Evolutionary conservation across 1,140 invertebrate species (phyloP), one percentile per base, ranked within the genome.

Genomic region (Daktulosphaira vitifoliae): DNA sequence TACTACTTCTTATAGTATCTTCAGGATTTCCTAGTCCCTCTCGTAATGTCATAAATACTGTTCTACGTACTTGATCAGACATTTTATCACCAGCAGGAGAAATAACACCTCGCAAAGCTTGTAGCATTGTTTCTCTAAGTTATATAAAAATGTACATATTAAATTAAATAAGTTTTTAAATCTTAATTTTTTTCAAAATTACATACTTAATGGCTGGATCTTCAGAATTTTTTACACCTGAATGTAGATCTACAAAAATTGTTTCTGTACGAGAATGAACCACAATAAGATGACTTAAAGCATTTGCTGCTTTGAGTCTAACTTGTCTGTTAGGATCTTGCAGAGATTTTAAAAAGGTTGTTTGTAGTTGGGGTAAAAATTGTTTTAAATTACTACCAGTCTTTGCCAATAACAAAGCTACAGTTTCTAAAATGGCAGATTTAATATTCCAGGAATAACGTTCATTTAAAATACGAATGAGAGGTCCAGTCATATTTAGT

Each of bases 331-430:
- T 89, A 23, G 85, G 82, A 75, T 98, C 96, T 75, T 88, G 87
- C 18, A 97, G 78, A 3, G 94, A 87, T 79, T 96, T 96, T 13
- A 98, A 79, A 76, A 99, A 98, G 4, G 96, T 98, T 18, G 94
- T 97, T 81, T 98, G 95, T 9, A 99, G 79, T 79, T 99, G 96
- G 11, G 96, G 96, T 71, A 99, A 79, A 77, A 99, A 99, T 73
- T 98, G 94, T 77, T 96, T 97, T 73, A 99, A 76, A 54, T 54
- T 46, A 66, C 52, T 53, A 71, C 69, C 69, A 56, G 51, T 88
- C 81, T 95, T 96, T 15, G 85, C 83, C n/a, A 99, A 78, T 18
- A 99, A 78, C 53, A 92, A 81, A 1, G 91, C 90, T 18, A 99
- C 78, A 0, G 93, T 96, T 73, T 98, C 93, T 5, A 99, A 77